Percentiles rank a stretch among this genome's conserved stretches.
Conservation (phyloP, 2,888 invertebrate genomes). For the Nasonovia ribisnigri region DNA sequence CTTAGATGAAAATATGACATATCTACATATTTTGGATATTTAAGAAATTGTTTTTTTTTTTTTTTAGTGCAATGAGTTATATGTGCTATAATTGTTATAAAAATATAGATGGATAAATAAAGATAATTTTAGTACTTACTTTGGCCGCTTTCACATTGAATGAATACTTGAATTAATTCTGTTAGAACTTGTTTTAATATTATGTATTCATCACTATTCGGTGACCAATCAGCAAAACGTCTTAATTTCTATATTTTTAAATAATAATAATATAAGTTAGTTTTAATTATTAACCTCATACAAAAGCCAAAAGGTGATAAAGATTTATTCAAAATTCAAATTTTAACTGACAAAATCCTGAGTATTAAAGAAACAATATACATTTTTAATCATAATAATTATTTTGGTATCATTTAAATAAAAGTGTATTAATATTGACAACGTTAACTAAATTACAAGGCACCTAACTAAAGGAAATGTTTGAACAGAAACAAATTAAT, state of each 20-base stretch:
- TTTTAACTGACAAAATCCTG: not conserved
- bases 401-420: not conserved
- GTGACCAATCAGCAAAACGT: conserved; percentile 83
- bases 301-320: not conserved
- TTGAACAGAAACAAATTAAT: not conserved
- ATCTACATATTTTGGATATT: not conserved
- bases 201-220: conserved; percentile 80
- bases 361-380: no score
- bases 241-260: conserved; percentile 73
- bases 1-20: not conserved
- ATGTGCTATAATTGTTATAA: not conserved
- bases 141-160: conserved; percentile 69
- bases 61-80: not conserved
- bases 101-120: not conserved
- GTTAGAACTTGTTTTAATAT: conserved; percentile 80
- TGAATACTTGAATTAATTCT: conserved; percentile 79
- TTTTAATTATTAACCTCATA: not conserved
- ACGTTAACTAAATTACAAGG: not conserved
- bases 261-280: not conserved
- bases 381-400: not conserved
- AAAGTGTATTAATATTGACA: not conserved
- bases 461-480: not conserved
- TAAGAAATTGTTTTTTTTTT: not conserved
- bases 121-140: conserved; percentile 28
- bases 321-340: not conserved